Evolutionary conservation across 2,888 invertebrate species (phyloP).

Genomic region (Plagiodera versicolora): DNA sequence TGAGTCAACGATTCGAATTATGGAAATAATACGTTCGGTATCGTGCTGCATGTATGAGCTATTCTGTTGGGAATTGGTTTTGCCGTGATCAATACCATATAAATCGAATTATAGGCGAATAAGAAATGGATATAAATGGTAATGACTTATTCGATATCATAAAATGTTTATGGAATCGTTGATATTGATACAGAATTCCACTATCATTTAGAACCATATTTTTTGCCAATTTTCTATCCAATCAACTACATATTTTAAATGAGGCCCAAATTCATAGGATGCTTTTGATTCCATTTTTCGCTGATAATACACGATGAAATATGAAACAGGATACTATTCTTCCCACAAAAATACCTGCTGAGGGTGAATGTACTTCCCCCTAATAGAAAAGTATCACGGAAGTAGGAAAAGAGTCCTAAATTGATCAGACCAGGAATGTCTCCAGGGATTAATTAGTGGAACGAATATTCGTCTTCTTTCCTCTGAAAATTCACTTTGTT

Average conservation of each 20-base stretch:
- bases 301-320: too few species aligned
- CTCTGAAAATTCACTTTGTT: too few species aligned
- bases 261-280: too few species aligned
- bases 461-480: not conserved
- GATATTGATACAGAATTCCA: not conserved
- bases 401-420: not conserved
- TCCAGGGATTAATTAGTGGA: not conserved
- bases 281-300: too few species aligned
- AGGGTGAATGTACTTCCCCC: too few species aligned
- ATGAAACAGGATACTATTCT: too few species aligned
- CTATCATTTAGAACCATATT: not conserved
- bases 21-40: not conserved
- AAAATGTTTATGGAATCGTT: not conserved
- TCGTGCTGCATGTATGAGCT: not conserved
- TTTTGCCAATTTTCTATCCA: too few species aligned
- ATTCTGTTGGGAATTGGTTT: not conserved
- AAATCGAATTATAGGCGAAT: not conserved
- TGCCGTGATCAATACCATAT: not conserved
- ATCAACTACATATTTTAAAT: too few species aligned
- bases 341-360: too few species aligned
- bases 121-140: not conserved
- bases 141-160: not conserved
- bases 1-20: constrained; percentile 10
- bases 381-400: not conserved
- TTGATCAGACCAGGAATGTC: not conserved